Evolutionary conservation across 2,888 invertebrate genomes (phyloP), one percentile per base, ranked within the genome.

Genomic region (Amblyjoppa proteus): DNA sequence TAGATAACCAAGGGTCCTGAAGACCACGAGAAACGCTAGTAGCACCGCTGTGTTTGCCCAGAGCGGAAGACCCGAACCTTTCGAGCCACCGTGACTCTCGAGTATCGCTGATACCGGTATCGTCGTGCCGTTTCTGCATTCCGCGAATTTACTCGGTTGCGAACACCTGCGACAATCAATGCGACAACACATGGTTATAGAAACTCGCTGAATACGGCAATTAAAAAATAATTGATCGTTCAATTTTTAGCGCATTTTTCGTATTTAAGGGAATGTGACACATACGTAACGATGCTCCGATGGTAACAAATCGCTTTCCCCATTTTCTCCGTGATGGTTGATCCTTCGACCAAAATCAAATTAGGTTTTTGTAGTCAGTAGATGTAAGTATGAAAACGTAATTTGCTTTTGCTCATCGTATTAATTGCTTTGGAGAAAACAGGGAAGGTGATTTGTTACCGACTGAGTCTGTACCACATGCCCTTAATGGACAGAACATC

Each of bases 1-100:
- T 88, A 96, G 94, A 93, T 97, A 97, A 87, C 97, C 97, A 87
- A 97, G 94, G 78, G 96, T 94, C 88, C 97, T 95, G 94, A 97
- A 97, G 89, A 96, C 95, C 89, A 97, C 92, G 87, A 97, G 95
- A 94, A 97, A 97, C 90, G 96, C 95, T 89, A 97, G 91, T 84
- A 97, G 95, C 73, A 97, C 96, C 82, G 96, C 93, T 16, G 97
- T 97, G 94, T 97, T 97, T 83, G 96, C 96, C 97, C 97, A 97
- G 28, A 97, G 94, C 16, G 97, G 96, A 87, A 95, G 91, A 79
- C 93, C 92, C 68, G 92, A 90, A 70, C 93, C 91, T 84, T 95
- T 94, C 88, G 95, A 95, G 31, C 96, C 95, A 78, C 96, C 96
- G 91, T 96, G 96, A 84, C 95, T 95, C 90, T 96, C 96, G 88